Evolutionary conservation across 2,113 vertebrate species (phyloP).

Genomic region (Trematomus loennbergii): DNA sequence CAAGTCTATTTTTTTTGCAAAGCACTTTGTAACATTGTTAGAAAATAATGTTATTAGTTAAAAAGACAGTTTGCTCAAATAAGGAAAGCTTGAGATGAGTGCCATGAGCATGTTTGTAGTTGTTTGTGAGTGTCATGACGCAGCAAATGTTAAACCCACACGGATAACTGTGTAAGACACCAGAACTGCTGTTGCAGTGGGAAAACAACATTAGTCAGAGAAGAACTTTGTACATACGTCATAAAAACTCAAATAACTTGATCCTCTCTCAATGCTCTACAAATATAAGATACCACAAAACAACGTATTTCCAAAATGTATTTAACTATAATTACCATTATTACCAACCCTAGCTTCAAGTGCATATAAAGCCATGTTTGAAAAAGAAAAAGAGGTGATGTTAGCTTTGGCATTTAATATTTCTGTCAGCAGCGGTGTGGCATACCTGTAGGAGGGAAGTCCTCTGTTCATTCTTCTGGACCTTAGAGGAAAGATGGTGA

Average conservation of each 20-base stretch:
- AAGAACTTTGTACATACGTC: not conserved
- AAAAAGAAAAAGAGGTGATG: not conserved
- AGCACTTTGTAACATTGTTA: not conserved
- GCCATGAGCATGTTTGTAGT: not conserved
- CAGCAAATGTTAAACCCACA: not conserved
- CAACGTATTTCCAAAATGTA: not conserved
- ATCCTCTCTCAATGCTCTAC: not conserved
- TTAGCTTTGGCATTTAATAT: not conserved
- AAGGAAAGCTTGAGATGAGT: not conserved
- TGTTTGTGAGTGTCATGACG: not conserved
- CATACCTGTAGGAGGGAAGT: constrained; percentile 94
- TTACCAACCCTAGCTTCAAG: too few species aligned
- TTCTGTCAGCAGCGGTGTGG: not conserved
- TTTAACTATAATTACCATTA: too few species aligned
- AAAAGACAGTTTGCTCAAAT: not conserved
- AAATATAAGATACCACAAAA: not conserved
- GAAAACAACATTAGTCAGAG: not conserved
- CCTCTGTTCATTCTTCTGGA: constrained; percentile 96
- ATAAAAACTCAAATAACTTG: not conserved
- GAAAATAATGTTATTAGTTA: not conserved
- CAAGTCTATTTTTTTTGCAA: not conserved
- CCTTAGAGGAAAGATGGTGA: constrained; percentile 95
- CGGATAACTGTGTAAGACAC: not conserved
- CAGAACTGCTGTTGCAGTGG: not conserved
- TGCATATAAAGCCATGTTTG: not conserved